Base-by-base conservation (phyloP, 1,140 invertebrate genomes). In the Caerostris darwini region DNA sequence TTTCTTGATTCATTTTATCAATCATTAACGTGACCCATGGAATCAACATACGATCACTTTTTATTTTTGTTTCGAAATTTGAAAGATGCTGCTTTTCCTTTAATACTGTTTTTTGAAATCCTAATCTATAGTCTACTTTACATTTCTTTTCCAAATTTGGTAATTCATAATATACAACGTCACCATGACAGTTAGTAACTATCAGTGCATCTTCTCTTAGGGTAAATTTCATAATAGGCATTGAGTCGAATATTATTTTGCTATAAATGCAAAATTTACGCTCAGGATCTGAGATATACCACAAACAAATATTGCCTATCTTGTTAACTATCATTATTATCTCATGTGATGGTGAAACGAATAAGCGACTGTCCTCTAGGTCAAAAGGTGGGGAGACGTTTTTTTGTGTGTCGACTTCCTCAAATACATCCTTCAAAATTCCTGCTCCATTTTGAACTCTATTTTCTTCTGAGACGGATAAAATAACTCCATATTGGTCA, bases 361-460 rank as follows among this genome's bases (percentile, higher is more conserved):
- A 19, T 3, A 90, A n/a, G n/a, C 58, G 34, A 89, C n/a, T 54
- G 7, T 54, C 10, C 2, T 12, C 58, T 12, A 34, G 7, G 10
- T 59, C 85, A 61, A 19, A 58, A 8, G 17, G 57, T 58, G 14
- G 3, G 6, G 0, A 10, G 2, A 58, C 14, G 5, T 5, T 17
- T 53, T 19, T 88, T 64, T 34, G 14, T 2, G 61, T 17, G 64
- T 53, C n/a, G n/a, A 10, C 19, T 50, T 34, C 8, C 53, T 4
- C 8, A 88, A 64, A 88, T 10, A 53, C 2, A 53, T 88, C 7
- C 19, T 88, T 14, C 2, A 64, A 67, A 14, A 19, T 82, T 5
- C 53, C 54, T 14, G 14, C 14, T 2, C 81, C 54, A 81, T 61
- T 94, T 61, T 54, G 64, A n/a, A 94, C 7, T 89, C 61, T 56